Evolutionary conservation across 2,797 vertebrate genomes (phyloP), one percentile per base, ranked within the genome.

Genomic region (Pseudopleuronectes americanus): DNA sequence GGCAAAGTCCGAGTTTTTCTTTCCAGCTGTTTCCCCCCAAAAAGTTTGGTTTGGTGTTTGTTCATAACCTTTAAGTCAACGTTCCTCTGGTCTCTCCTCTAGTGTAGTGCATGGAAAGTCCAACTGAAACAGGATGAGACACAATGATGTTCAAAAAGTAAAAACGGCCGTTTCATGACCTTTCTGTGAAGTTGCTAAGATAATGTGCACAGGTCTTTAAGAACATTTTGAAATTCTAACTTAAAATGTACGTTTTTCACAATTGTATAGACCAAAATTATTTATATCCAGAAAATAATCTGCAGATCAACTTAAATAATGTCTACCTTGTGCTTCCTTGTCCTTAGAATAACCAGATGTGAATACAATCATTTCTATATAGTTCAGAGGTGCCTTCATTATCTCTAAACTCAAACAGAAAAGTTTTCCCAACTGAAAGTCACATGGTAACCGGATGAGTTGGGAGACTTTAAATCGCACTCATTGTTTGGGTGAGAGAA

Each of bases 31-130:
- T 57, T 53, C 51, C 61, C 59, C 3, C 36, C 51, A 12, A 52
- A 45, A 56, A 72, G 57, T 84, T 83, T 78, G 77, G 71, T 82
- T 84, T 71, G 62, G 52, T 80, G 72, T 84, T 82, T 79, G 63
- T 64, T 68, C 28, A 51, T 69, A 68, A 76, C 64, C 74, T 79
- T 84, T 72, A 65, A 81, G 59, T 76, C 52, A 66, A 53, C 75
- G 36, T 74, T 68, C 70, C 36, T 66, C 49, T 51, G 49, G 64
- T 14, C 51, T 57, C 53, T 72, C 43, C 21, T 58, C 49, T 65
- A 28, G 59, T 23, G 45, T 57, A 41, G 22, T 36, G 19, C 2
- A 5, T 8, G 26, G 62, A 59, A 71, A 61, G 65, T 61, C 67
- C 57, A 52, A 45, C 43, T 48, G 12, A 68, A 56, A 48, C 61